phyloP scores from a whole-genome alignment of 1,140 invertebrate species.

The Penaeus indicus region DNA sequence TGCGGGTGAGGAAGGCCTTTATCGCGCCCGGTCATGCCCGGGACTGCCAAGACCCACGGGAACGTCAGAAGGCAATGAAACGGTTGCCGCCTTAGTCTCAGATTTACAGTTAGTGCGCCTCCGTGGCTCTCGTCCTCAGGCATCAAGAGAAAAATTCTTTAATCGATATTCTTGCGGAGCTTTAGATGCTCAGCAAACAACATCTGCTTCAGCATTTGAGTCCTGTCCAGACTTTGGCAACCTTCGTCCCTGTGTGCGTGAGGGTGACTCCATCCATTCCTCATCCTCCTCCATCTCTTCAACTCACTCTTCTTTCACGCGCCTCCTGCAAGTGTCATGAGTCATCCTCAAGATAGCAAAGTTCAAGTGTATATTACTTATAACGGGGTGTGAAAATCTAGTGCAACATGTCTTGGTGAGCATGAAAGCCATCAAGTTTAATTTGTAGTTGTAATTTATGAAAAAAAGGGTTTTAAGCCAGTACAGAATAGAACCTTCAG shows the following conservation, averaged over 20 bases:
- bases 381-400: conserved; percentile 20
- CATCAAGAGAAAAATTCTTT: conserved; percentile 38
- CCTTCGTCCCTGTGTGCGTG: conserved; percentile 52
- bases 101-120: conserved; percentile 55
- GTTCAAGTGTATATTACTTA: not conserved
- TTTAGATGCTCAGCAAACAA: conserved; percentile 37
- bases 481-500: not conserved
- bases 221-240: conserved; percentile 60
- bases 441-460: conserved; percentile 30
- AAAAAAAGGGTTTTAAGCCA: conserved; percentile 6
- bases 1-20: conserved; percentile 51
- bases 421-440: not conserved
- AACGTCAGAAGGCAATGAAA: conserved; percentile 35
- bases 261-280: conserved; percentile 53
- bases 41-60: conserved; percentile 39
- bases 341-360: not conserved
- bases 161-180: conserved; percentile 59
- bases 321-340: conserved; percentile 57
- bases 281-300: conserved; percentile 60
- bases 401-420: not conserved
- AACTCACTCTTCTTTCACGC: conserved; percentile 59
- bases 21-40: conserved; percentile 56
- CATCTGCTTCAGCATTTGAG: conserved; percentile 39
- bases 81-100: conserved; percentile 36
- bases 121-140: conserved; percentile 32